Evolutionary conservation across 2,797 vertebrate species (phyloP).

Genomic region (Adrianichthys oophorus): DNA sequence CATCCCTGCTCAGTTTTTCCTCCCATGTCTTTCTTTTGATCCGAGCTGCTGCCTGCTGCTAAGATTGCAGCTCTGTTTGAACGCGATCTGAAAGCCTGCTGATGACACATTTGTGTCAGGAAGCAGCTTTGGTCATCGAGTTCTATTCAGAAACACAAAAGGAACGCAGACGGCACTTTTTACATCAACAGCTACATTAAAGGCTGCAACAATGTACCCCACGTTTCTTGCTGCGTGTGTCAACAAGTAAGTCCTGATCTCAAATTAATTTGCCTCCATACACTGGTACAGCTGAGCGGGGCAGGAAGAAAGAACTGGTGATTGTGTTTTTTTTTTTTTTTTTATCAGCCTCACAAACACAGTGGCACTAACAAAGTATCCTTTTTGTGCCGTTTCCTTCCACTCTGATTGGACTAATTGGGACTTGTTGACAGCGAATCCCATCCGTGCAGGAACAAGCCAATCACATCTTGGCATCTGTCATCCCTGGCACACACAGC

Average conservation of each 20-base stretch:
- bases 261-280: constrained; percentile 62
- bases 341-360: constrained; percentile 80
- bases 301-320: constrained; percentile 66
- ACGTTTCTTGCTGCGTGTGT: constrained; percentile 46
- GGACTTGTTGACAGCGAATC: constrained; percentile 85
- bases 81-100: constrained; percentile 49
- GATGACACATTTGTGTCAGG: constrained; percentile 81
- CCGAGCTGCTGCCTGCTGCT: constrained; percentile 29
- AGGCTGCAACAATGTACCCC: constrained; percentile 66
- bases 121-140: constrained; percentile 61
- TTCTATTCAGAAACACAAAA: constrained; percentile 72
- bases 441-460: constrained; percentile 82
- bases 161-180: constrained; percentile 67
- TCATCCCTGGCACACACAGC: constrained; percentile 79
- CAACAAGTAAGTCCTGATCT: constrained; percentile 65
- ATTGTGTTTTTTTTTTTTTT: constrained; percentile 77
- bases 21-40: constrained; percentile 37
- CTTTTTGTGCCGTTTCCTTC: constrained; percentile 83
- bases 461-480: constrained; percentile 81
- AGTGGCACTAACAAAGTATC: constrained; percentile 81
- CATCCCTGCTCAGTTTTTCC: constrained; percentile 16
- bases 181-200: constrained; percentile 80
- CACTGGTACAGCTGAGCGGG: constrained; percentile 47
- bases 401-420: constrained; percentile 87
- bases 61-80: constrained; percentile 27